phyloP scores from a whole-genome alignment of 2,797 vertebrate genomes.

The Labeo calbasu region DNA sequence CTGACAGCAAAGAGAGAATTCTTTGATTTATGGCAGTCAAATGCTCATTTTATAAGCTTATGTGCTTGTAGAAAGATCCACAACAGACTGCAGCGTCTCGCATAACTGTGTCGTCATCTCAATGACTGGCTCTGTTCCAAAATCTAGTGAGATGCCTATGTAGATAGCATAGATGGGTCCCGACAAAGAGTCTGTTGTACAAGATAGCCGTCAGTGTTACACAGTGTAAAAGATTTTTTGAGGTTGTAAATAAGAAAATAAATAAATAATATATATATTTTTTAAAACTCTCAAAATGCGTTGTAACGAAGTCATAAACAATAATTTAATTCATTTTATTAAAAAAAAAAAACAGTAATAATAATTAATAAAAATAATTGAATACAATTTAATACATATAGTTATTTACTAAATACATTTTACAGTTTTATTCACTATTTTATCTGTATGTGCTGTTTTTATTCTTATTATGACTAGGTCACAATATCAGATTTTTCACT shows the following conservation, averaged over 20 bases:
- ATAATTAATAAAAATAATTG: not conserved
- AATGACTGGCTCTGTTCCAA: constrained; percentile 2
- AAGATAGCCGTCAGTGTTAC: not conserved
- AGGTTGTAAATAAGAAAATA: too few species aligned
- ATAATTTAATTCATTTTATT: not conserved
- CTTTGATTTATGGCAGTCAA: constrained; percentile 34
- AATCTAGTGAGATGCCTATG: not conserved
- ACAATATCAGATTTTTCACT: too few species aligned
- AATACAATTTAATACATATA: not conserved
- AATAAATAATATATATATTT: too few species aligned
- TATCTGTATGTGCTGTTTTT: not conserved
- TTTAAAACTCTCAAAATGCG: not conserved
- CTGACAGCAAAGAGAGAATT: constrained; percentile 28
- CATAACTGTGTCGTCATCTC: not conserved
- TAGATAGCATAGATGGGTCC: not conserved
- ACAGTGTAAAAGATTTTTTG: too few species aligned
- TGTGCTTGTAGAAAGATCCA: constrained; percentile 28
- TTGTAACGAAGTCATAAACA: not conserved
- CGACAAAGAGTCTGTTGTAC: not conserved
- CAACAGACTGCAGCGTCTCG: not conserved
- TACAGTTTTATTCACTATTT: not conserved
- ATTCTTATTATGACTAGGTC: not conserved
- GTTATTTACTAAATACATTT: not conserved
- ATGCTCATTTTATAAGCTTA: constrained; percentile 27
- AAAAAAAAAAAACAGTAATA: not conserved